Base-by-base conservation (phyloP, 2,888 invertebrate species). In the Pemphredon lugubris region DNA sequence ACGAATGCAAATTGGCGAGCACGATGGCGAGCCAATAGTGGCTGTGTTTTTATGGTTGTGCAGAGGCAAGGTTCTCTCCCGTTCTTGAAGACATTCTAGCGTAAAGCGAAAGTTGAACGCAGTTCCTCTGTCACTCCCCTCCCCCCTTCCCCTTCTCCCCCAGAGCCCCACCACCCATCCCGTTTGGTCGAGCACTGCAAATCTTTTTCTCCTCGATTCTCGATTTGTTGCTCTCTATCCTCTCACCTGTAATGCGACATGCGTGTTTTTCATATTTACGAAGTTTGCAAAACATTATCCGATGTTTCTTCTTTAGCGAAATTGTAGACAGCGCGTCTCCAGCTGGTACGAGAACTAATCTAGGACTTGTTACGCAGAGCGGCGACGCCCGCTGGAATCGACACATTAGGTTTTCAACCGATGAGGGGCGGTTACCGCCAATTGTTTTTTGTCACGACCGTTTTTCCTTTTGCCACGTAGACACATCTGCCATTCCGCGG, bases 341-440 rank as follows among this genome's bases (percentile, higher is more conserved):
- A 79, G 79, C 79, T 82, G 85, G 82, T 83, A 84, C 83, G 75
- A 75, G 71, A n/a, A n/a, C 80, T 83, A 82, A 83, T 85, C 83
- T n/a, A 69, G 77, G 72, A 72, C 81, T 83, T 73, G 82, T 85
- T 85, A 84, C 83, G 84, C 81, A 85, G 84, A 77, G 70, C 63
- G 63, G 65, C 59, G 18, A 40, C 40, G 40, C 40, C 5, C 40
- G 18, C 16, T n/a, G 34, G 2, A 6, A 9, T 4, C 34, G 34
- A n/a, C 34, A 4, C 3, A 3, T 7, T 34, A 4, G 34, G 34
- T 3, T n/a, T 34, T 34, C n/a, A 11, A 2, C 34, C 4, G 4
- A 9, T n/a, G n/a, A 34, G 26, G 26, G 26, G 26, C 26, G 26
- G 26, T n/a, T 30, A 30, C 9, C 3, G 3, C 4, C 7, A 30